Conservation (phyloP, 1,140 invertebrate species). For the Portunus trituberculatus region DNA sequence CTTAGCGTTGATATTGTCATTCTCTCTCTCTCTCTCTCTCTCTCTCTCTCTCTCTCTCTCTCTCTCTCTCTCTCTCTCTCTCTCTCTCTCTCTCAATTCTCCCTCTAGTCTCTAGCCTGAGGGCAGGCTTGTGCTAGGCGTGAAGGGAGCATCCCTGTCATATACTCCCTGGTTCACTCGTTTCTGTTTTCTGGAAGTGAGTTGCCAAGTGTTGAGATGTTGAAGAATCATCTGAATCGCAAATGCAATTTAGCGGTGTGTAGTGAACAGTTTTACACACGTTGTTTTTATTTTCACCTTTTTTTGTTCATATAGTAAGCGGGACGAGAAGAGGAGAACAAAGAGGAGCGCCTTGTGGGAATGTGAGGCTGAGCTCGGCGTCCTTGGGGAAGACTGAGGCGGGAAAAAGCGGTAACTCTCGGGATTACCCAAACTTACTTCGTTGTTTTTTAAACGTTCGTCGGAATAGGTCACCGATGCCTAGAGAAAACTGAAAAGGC, state of each 20-base stretch:
- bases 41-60: neutral
- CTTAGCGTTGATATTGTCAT: neutral
- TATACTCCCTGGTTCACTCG: neutral
- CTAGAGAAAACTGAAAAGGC: neutral
- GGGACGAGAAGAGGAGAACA: neutral
- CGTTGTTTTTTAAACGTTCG: neutral
- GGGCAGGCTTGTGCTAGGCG: too few species aligned
- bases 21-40: neutral
- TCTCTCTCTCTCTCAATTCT: neutral
- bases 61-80: neutral
- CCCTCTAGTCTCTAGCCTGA: neutral
- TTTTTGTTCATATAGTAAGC: neutral
- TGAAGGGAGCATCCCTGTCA: neutral
- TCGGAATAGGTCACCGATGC: neutral
- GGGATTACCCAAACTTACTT: neutral
- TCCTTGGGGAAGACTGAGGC: neutral
- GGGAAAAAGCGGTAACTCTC: neutral
- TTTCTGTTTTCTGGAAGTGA: neutral
- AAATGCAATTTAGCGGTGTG: neutral
- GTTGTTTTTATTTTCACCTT: neutral
- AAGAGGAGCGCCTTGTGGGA: neutral
- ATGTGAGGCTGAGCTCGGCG: neutral
- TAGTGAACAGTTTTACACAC: neutral
- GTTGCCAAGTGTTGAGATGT: neutral
- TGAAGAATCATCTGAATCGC: slow-evolving; percentile 10